Evolutionary conservation across 1,140 invertebrate genomes (phyloP), one percentile per base, ranked within the genome.

Genomic region (Trichonephila inaurata): DNA sequence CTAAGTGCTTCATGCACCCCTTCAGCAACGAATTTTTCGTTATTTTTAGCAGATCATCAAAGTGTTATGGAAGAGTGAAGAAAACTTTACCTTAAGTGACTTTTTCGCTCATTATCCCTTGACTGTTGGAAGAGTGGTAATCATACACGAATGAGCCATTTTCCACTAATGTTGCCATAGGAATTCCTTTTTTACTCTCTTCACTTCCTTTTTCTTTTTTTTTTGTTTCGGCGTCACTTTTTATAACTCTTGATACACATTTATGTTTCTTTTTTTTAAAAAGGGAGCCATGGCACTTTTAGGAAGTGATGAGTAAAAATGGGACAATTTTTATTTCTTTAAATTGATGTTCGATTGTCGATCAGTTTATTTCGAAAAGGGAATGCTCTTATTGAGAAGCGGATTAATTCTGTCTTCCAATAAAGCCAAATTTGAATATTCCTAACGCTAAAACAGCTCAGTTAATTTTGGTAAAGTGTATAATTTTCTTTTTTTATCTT

Each of bases 11-110:
- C 21, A 69, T 60, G 28, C 8, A 89, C 44, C 51, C 19, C 58
- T 60, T 91, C 51, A 40, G 62, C 40, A 33, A 33, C 28, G 24
- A 89, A 16, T 69, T 91, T 40, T 91, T 82, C n/a, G 69, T 91
- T 91, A 91, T 91, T 91, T 81, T 91, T 91, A 91, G 89, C 40
- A 61, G 69, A 81, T 91, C 89, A 91, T 91, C 89, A 91, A 81
- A 40, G 69, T 28, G 85, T 88, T 88, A 62, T 88, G 61, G 58
- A 24, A 62, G 61, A 88, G 61, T 62, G 85, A 60, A 91, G 66
- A 91, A 88, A 64, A 88, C 61, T 88, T 88, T 88, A 88, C 86
- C 86, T 91, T 81, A 44, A 89, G 87, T 19, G 69, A 81, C 21
- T 91, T 60, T 81, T 86, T 86, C 85, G 12, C 61, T 88, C 28